Percentiles rank a stretch among this genome's conserved stretches.
Conservation (phyloP, 2,888 invertebrate species). For the Ernsta delagoae region DNA sequence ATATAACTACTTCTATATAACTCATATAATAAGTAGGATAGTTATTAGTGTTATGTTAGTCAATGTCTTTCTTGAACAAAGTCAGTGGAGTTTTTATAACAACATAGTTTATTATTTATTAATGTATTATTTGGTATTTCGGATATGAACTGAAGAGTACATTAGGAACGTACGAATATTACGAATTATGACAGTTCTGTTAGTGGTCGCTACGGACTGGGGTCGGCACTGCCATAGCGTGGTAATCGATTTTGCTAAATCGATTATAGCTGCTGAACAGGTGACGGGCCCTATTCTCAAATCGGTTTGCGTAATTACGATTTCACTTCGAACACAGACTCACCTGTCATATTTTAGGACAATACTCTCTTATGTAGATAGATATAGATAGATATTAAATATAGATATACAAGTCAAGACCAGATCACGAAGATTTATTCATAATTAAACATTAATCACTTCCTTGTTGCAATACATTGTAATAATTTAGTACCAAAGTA, state of each 20-base stretch:
- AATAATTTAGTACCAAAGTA: neutral
- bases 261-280: conserved; percentile 5
- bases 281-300: conserved; percentile 3
- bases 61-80: too few species aligned
- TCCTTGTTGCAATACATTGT: neutral
- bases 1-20: too few species aligned
- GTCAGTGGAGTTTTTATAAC: too few species aligned
- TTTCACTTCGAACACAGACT: neutral
- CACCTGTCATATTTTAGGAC: neutral
- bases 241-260: conserved; percentile 8
- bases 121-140: too few species aligned
- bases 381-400: too few species aligned
- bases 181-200: neutral
- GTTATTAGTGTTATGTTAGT: too few species aligned
- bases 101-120: too few species aligned
- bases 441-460: neutral
- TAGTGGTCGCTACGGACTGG: neutral
- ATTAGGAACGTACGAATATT: neutral
- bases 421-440: too few species aligned
- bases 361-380: neutral
- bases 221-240: neutral
- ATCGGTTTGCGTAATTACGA: neutral
- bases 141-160: neutral
- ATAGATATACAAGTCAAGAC: too few species aligned
- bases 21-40: too few species aligned